A percentile compares a stretch with the other conserved stretches of the same genome.
phyloP scores from a whole-genome alignment of 2,888 invertebrate genomes.

The Strigamia crassipes region DNA sequence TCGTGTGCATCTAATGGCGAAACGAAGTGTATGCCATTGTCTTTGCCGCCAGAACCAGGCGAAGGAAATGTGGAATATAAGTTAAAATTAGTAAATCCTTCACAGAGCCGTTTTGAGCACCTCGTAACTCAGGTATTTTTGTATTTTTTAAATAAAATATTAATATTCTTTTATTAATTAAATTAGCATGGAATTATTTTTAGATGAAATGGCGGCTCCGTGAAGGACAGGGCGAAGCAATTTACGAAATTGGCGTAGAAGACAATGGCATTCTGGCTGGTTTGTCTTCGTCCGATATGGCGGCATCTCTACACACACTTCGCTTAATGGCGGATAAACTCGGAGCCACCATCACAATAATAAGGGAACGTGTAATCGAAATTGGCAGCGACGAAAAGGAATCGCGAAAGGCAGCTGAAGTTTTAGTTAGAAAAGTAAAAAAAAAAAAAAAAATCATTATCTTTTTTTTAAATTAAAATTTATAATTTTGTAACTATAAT shows the following conservation, averaged over 20 bases:
- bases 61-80: constrained; percentile 97
- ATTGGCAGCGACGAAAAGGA: constrained; percentile 49
- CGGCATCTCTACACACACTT: constrained; percentile 82
- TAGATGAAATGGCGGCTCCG: constrained; percentile 95
- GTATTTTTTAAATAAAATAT: background rate
- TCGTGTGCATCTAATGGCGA: constrained; percentile 51
- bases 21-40: constrained; percentile 17
- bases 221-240: constrained; percentile 94
- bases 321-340: constrained; percentile 85
- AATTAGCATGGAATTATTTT: constrained; percentile 21
- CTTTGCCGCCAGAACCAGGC: constrained; percentile 85
- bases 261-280: constrained; percentile 88
- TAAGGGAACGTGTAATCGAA: constrained; percentile 68
- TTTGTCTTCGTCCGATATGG: constrained; percentile 79
- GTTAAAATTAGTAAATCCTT: constrained; percentile 88
- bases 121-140: constrained; percentile 83
- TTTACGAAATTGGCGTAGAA: constrained; percentile 95
- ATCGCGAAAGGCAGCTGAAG: constrained; percentile 76
- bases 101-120: constrained; percentile 89
- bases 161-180: background rate
- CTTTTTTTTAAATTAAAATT: too few relatives aligned
- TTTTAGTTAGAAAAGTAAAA: constrained; percentile 79
- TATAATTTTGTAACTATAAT: too few relatives aligned
- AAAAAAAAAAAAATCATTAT: background rate
- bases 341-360: constrained; percentile 77